Evolutionary conservation across 2,113 vertebrate genomes (phyloP).

Genomic region (Ornithorhynchus anatinus): DNA sequence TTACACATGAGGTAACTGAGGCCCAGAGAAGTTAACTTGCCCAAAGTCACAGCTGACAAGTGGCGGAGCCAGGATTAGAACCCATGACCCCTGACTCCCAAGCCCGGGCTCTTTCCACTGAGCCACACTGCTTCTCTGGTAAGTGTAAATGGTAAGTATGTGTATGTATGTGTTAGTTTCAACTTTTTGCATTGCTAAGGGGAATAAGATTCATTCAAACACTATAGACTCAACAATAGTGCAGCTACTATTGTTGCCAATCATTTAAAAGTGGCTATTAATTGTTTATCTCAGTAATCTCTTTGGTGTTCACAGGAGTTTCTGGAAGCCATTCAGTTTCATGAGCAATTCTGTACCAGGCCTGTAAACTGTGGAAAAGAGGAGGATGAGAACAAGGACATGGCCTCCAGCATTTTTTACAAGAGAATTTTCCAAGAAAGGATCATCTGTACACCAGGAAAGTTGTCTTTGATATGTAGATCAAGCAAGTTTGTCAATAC

Average conservation of each 20-base stretch:
- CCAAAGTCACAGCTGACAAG: too few relatives aligned
- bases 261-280: background rate
- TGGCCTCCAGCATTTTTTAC: slow-evolving; percentile 63
- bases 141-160: too few relatives aligned
- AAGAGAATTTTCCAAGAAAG: slow-evolving; percentile 48
- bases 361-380: slow-evolving; percentile 39
- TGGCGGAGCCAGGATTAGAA: too few relatives aligned
- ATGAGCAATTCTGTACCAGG: slow-evolving; percentile 32
- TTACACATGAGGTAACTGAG: too few relatives aligned
- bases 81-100: too few relatives aligned
- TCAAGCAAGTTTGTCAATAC: slow-evolving; percentile 70
- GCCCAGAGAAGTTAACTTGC: too few relatives aligned
- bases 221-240: too few relatives aligned
- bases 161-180: too few relatives aligned
- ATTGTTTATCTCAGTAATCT: slow-evolving; percentile 25
- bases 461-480: slow-evolving; percentile 75
- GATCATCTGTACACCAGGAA: slow-evolving; percentile 46
- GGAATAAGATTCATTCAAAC: background rate
- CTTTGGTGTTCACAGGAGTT: slow-evolving; percentile 12
- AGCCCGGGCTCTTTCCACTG: too few relatives aligned
- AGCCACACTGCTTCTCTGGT: too few relatives aligned
- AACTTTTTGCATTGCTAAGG: background rate
- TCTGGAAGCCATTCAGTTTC: slow-evolving; percentile 27
- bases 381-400: slow-evolving; percentile 23
- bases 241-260: slow-evolving; percentile 6